phyloP scores from a whole-genome alignment of 1,140 invertebrate species.

The Zeugodacus cucurbitae region DNA sequence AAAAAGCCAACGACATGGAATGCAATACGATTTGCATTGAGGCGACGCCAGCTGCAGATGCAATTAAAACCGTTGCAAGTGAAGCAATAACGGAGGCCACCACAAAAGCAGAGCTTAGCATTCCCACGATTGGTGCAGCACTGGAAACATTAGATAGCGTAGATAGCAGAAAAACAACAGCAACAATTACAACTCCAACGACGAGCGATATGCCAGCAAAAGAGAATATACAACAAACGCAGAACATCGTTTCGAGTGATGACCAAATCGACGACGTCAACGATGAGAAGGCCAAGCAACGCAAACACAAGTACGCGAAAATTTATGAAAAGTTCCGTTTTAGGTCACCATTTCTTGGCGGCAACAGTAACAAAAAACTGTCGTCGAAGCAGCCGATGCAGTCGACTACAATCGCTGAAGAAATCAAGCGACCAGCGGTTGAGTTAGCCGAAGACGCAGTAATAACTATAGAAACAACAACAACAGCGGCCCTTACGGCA shows the following conservation, averaged over 20 bases:
- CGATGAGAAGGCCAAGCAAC: slow-evolving; percentile 52
- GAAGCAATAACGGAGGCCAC: background rate
- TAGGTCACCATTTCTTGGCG: slow-evolving; percentile 50
- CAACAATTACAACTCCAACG: background rate
- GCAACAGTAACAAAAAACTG: slow-evolving; percentile 47
- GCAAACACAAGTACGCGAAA: slow-evolving; percentile 59
- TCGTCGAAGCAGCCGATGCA: background rate
- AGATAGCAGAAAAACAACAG: background rate
- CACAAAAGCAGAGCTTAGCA: background rate
- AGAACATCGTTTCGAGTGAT: background rate
- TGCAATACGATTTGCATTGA: background rate
- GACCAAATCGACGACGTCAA: slow-evolving; percentile 6
- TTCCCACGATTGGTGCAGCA: background rate
- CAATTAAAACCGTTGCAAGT: slow-evolving; percentile 39
- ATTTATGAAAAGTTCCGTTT: slow-evolving; percentile 62
- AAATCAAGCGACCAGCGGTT: background rate
- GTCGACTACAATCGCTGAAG: background rate
- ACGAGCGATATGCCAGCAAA: background rate
- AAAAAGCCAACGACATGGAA: background rate
- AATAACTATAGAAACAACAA: background rate
- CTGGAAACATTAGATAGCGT: background rate
- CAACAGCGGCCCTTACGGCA: background rate
- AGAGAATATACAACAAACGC: background rate
- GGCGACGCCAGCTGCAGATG: background rate
- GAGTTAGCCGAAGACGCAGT: background rate